Evolutionary conservation across 2,888 invertebrate genomes (phyloP).

Genomic region (Pyralis farinalis): DNA sequence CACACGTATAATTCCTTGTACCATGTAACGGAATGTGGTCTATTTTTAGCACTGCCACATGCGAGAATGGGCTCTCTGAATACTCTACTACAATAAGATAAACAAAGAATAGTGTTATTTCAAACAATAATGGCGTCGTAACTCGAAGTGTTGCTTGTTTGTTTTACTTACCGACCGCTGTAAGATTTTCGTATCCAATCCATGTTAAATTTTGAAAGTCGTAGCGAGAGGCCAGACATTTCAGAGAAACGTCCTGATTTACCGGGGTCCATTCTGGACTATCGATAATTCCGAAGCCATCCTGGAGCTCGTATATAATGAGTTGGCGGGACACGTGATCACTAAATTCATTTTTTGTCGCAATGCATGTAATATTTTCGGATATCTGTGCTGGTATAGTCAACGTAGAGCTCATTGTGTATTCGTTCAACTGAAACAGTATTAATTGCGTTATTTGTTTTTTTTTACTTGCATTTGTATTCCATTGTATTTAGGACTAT

Average conservation of each 20-base stretch:
- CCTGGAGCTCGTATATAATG: conserved; percentile 46
- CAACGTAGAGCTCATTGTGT: conserved; percentile 8
- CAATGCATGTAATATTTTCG: conserved; percentile 50
- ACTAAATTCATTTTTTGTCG: conserved; percentile 25
- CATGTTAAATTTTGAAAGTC: conserved; percentile 51
- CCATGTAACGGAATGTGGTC: conserved; percentile 35
- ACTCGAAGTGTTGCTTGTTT: no score
- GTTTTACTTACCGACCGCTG: conserved; percentile 28
- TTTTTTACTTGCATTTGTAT: no score
- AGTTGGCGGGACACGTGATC: conserved; percentile 25
- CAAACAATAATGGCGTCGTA: conserved; percentile 1
- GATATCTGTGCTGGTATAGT: conserved; percentile 25
- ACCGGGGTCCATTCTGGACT: conserved; percentile 44
- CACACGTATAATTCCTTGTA: conserved; percentile 49
- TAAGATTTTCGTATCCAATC: conserved; percentile 24
- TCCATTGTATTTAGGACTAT: no score
- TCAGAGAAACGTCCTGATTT: conserved; percentile 35
- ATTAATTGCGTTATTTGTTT: no score
- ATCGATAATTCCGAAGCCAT: conserved; percentile 54
- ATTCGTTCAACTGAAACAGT: conserved; percentile 5
- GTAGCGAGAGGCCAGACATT: conserved; percentile 57
- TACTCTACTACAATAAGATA: conserved; percentile 35
- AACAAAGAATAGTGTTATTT: conserved; percentile 14
- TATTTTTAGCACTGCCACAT: conserved; percentile 47
- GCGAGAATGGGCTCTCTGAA: conserved; percentile 36